Evolutionary conservation across 2,113 vertebrate species (phyloP).

Genomic region (Cheirogaleus medius): DNA sequence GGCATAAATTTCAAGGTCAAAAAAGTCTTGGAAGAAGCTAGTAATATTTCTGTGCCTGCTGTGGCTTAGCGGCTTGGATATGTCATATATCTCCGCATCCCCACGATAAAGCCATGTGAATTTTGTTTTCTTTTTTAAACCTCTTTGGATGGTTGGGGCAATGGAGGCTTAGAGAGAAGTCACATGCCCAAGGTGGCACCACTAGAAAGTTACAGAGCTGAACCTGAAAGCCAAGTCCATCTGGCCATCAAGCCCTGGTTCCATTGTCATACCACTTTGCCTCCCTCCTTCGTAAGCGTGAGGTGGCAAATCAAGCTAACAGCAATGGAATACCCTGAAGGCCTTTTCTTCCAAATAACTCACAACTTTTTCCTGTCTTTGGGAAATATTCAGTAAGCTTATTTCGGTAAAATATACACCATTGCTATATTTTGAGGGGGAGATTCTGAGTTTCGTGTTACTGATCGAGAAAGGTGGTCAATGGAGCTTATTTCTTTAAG

Average conservation of each 20-base stretch:
- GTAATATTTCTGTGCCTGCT: neutral
- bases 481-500: neutral
- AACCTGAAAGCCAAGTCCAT: neutral
- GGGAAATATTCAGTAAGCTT: neutral
- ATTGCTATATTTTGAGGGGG: neutral
- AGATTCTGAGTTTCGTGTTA: neutral
- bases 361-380: neutral
- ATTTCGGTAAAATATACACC: neutral
- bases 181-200: neutral
- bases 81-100: neutral
- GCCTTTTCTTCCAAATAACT: neutral
- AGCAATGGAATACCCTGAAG: neutral
- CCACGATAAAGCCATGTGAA: accelerated
- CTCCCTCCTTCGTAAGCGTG: neutral
- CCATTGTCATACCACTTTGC: accelerated
- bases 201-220: neutral
- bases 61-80: neutral
- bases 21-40: neutral
- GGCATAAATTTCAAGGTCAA: neutral
- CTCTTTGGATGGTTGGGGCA: neutral
- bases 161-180: neutral
- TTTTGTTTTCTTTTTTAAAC: neutral
- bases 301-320: neutral
- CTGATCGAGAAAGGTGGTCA: neutral
- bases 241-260: neutral